These are phyloP conservation scores for Noctua janthina DNA, from an alignment of 2,888 invertebrate species.

Conservation along the genomic window DNA sequence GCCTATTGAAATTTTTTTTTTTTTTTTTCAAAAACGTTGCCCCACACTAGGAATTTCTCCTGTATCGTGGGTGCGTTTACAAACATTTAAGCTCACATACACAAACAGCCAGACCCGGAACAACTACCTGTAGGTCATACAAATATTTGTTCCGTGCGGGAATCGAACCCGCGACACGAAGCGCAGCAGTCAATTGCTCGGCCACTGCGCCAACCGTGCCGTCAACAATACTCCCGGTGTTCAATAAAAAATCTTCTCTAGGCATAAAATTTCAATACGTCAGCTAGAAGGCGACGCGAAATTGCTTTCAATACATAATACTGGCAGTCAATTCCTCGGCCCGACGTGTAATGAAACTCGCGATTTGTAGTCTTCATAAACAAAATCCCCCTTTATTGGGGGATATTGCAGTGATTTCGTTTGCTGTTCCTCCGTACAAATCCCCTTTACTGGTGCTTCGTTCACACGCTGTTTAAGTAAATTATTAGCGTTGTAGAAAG, in stretches of 20 bases:
- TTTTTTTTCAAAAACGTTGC: no score
- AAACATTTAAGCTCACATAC: no score
- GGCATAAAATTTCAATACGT: constrained; percentile 59
- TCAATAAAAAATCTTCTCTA: constrained; percentile 49
- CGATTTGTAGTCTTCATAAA: constrained; percentile 89
- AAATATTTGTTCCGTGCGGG: no score
- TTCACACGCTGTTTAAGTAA: constrained; percentile 65
- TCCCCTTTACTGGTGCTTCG: constrained; percentile 57
- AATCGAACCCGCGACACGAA: no score
- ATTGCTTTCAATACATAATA: constrained; percentile 86
- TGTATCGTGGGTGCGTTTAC: no score
- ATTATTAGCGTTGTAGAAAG: constrained; percentile 59
- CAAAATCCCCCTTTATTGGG: constrained; percentile 87
- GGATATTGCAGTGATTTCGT: constrained; percentile 84
- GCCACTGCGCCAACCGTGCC: no score
- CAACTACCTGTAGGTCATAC: no score
- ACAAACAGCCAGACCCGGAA: no score
- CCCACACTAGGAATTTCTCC: no score
- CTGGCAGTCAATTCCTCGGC: constrained; percentile 83
- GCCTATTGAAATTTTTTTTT: constrained; percentile 10
- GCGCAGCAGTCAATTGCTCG: no score
- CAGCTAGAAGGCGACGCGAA: constrained; percentile 72
- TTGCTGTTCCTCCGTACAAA: constrained; percentile 69
- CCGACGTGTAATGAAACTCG: constrained; percentile 80
- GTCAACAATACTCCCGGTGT: constrained; percentile 10